Conservation (phyloP, 2,113 vertebrate species). For the Lamprotornis superbus region DNA sequence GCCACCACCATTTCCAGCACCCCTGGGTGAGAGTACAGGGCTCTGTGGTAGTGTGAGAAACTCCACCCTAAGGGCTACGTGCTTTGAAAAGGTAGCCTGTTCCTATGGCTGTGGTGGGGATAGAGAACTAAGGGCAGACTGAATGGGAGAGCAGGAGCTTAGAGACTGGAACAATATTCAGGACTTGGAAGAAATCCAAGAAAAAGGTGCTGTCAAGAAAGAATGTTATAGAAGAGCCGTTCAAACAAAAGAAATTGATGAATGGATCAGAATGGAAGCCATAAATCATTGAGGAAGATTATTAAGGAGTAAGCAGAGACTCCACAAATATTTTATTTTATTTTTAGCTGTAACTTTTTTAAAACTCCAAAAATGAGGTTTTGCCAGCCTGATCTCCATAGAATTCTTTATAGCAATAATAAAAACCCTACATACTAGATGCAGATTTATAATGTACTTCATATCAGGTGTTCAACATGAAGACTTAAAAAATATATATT, state of each 20-base stretch:
- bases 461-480: not conserved
- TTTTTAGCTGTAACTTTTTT: not conserved
- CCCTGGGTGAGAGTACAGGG: not conserved
- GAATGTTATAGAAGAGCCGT: not conserved
- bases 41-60: not conserved
- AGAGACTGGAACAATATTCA: not conserved
- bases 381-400: not conserved
- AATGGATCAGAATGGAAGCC: not conserved
- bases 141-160: not conserved
- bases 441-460: not conserved
- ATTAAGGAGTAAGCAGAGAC: not conserved
- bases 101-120: not conserved
- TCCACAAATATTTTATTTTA: not conserved
- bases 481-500: not conserved
- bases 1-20: not conserved
- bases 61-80: fast-evolving
- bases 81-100: not conserved
- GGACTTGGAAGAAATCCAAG: not conserved
- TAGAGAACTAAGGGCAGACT: not conserved
- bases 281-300: not conserved
- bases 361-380: not conserved
- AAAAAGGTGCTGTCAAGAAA: not conserved
- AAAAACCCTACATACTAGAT: not conserved
- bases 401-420: not conserved
- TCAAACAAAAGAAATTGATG: not conserved